Conservation (phyloP, 2,888 invertebrate genomes). For the Linyphia triangularis region DNA sequence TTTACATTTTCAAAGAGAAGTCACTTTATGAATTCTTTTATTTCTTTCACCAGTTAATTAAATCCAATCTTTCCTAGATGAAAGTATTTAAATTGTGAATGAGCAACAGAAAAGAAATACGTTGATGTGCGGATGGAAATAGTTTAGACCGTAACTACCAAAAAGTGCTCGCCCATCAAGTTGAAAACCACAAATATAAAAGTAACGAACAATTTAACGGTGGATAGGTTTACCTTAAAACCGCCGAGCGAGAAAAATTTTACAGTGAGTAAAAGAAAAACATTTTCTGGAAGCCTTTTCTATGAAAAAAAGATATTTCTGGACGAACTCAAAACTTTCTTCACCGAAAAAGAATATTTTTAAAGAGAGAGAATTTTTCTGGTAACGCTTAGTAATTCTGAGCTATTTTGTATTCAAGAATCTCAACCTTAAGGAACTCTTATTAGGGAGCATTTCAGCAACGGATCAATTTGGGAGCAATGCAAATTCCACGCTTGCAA, state of each 20-base stretch:
- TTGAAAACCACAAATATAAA: conserved; percentile 28
- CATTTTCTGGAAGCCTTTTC: neutral
- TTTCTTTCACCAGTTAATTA: neutral
- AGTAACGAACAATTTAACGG: conserved; percentile 38
- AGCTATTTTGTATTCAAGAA: conserved; percentile 32
- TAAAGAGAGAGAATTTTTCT: conserved; percentile 9
- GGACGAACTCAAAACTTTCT: conserved; percentile 32
- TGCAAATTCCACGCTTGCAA: conserved; percentile 49
- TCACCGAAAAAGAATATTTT: conserved; percentile 23
- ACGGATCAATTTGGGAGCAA: conserved; percentile 58
- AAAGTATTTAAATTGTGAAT: neutral
- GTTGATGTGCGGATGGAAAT: too few relatives aligned
- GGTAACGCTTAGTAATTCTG: conserved; percentile 38
- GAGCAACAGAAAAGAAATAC: neutral
- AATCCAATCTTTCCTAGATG: neutral
- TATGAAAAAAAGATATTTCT: conserved; percentile 13
- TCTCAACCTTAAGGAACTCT: conserved; percentile 30
- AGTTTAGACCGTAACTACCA: neutral
- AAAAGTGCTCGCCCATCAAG: neutral
- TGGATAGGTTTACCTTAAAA: conserved; percentile 47
- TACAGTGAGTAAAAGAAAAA: neutral
- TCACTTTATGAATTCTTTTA: neutral
- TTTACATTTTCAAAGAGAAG: neutral
- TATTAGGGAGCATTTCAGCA: conserved; percentile 46
- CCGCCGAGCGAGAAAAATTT: neutral